Conservation (phyloP, 2,113 vertebrate species). For the Engystomops pustulosus region DNA sequence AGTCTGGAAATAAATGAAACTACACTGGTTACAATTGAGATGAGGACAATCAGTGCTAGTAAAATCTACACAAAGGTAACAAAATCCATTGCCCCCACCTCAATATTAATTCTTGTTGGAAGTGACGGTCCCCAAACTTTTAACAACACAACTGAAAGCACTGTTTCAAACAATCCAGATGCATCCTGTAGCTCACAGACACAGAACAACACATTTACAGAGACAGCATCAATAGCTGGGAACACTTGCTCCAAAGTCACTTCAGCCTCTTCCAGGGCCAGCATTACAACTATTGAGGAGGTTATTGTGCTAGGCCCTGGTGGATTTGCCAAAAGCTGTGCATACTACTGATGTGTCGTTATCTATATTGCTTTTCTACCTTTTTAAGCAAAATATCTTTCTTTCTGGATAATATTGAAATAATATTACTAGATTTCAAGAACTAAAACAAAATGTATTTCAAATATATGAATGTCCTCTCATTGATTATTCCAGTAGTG, state of each 20-base stretch:
- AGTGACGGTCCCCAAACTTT: not conserved
- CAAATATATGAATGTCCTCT: no score
- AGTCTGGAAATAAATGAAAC: constrained; percentile 51
- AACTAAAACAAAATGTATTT: no score
- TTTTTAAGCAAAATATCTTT: no score
- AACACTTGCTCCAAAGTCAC: constrained; percentile 42
- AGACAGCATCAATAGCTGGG: constrained; percentile 32
- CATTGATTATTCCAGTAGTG: no score
- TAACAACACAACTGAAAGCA: constrained; percentile 44
- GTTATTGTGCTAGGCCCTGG: constrained; percentile 40
- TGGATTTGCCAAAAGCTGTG: constrained; percentile 43
- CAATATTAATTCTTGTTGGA: constrained; percentile 10
- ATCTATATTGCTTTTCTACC: no score
- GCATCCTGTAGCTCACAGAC: constrained; percentile 36
- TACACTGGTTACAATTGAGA: constrained; percentile 25
- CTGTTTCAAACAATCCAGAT: constrained; percentile 28
- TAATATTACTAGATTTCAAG: no score
- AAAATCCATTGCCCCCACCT: constrained; percentile 35
- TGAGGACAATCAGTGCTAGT: constrained; percentile 28
- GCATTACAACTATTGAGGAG: constrained; percentile 45
- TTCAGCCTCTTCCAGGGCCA: constrained; percentile 28
- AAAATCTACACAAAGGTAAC: constrained; percentile 24
- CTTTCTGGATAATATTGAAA: no score
- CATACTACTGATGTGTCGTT: no score
- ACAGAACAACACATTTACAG: constrained; percentile 23